These are phyloP conservation scores for Latrodectus geometricus DNA, from an alignment of 1,140 invertebrate species.

Conservation along the genomic window DNA sequence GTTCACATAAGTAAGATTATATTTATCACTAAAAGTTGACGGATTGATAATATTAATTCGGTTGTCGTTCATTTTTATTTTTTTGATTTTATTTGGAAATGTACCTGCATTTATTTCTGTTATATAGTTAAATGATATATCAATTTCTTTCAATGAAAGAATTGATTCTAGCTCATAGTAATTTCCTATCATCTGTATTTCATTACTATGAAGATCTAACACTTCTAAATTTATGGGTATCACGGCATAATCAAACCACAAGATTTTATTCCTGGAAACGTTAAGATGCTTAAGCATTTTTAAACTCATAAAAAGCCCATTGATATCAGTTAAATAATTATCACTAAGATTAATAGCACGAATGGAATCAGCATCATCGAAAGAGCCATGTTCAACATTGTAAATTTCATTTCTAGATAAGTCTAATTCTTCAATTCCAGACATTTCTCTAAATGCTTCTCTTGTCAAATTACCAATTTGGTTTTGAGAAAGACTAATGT, in stretches of 20 bases:
- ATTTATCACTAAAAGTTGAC: constrained; percentile 83
- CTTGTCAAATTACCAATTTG: constrained; percentile 75
- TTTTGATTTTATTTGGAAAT: constrained; percentile 81
- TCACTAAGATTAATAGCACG: constrained; percentile 87
- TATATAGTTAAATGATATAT: constrained; percentile 85
- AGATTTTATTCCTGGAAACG: constrained; percentile 88
- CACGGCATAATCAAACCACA: constrained; percentile 90
- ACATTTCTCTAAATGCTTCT: constrained; percentile 82
- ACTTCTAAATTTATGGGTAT: constrained; percentile 84
- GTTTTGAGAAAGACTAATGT: constrained; percentile 86
- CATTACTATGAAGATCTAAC: constrained; percentile 90
- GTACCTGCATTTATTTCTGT: constrained; percentile 78
- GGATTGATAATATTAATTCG: constrained; percentile 81
- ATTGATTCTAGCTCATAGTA: constrained; percentile 81
- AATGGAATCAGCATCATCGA: constrained; percentile 81
- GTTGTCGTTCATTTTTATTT: constrained; percentile 85
- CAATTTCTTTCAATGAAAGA: constrained; percentile 73
- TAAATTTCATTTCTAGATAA: constrained; percentile 88
- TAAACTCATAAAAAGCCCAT: constrained; percentile 85
- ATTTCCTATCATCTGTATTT: constrained; percentile 85
- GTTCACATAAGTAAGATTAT: constrained; percentile 85
- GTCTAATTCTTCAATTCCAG: constrained; percentile 85
- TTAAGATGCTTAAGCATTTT: constrained; percentile 87
- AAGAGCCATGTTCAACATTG: constrained; percentile 83
- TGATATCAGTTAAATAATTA: constrained; percentile 86